phyloP scores from a whole-genome alignment of 2,113 vertebrate genomes.

The Calyptommatus sinebrachiatus region DNA sequence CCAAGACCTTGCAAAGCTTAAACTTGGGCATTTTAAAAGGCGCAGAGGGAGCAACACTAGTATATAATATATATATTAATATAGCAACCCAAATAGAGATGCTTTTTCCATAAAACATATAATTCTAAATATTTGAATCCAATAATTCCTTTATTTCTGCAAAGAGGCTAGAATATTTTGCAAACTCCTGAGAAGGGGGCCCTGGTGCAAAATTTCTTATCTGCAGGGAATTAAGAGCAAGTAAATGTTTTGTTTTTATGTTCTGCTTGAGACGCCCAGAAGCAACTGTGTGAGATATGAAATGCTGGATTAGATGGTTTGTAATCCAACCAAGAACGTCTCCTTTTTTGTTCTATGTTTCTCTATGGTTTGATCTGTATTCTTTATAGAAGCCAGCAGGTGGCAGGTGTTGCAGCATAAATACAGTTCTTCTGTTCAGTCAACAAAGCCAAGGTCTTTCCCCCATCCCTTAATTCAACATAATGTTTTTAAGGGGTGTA shows the following conservation, averaged over 20 bases:
- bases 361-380: background rate
- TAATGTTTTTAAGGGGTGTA: background rate
- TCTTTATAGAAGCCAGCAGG: slow-evolving; percentile 3
- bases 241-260: too few relatives aligned
- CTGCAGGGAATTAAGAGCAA: too few relatives aligned
- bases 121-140: background rate
- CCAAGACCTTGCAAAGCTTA: too few relatives aligned
- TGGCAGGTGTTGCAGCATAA: slow-evolving; percentile 2
- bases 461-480: background rate
- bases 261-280: too few relatives aligned
- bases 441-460: background rate
- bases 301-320: too few relatives aligned
- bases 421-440: background rate
- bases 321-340: background rate
- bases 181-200: background rate
- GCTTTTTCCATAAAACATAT: background rate
- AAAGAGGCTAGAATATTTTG: background rate
- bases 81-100: too few relatives aligned
- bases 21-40: too few relatives aligned
- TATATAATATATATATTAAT: too few relatives aligned
- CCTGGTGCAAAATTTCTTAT: too few relatives aligned
- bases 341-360: too few relatives aligned
- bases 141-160: background rate
- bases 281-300: too few relatives aligned
- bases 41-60: too few relatives aligned